Conservation (phyloP, 2,888 invertebrate genomes). For the Drosophila lutescens region DNA sequence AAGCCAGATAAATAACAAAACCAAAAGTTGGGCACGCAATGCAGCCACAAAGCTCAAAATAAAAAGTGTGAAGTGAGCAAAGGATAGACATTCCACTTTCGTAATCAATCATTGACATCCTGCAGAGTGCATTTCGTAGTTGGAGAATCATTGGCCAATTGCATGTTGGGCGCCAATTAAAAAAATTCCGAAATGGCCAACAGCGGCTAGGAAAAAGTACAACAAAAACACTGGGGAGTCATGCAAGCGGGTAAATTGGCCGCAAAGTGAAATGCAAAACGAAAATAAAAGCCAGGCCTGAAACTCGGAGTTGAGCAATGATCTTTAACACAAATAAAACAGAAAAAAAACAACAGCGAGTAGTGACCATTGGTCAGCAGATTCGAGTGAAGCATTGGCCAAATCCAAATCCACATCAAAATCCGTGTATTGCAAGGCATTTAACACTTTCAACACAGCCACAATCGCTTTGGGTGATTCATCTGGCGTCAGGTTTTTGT, state of each 20-base stretch:
- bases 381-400: constrained; percentile 40
- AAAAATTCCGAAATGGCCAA: constrained; percentile 52
- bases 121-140: constrained; percentile 29
- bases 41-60: constrained; percentile 6
- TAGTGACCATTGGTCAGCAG: constrained; percentile 53
- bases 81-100: constrained; percentile 38
- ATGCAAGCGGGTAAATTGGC: constrained; percentile 51
- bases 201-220: constrained; percentile 19
- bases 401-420: constrained; percentile 24
- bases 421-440: constrained; percentile 63
- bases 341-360: constrained; percentile 10
- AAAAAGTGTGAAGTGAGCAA: constrained; percentile 5
- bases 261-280: constrained; percentile 69
- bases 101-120: constrained; percentile 55
- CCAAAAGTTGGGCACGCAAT: constrained; percentile 36
- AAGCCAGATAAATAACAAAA: constrained; percentile 43
- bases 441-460: constrained; percentile 72
- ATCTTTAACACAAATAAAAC: constrained; percentile 24
- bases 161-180: constrained; percentile 69
- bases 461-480: constrained; percentile 60
- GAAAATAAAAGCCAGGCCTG: constrained; percentile 43
- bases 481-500: constrained; percentile 42
- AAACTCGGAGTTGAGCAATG: constrained; percentile 56
- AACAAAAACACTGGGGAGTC: constrained; percentile 25
- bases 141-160: constrained; percentile 42